Percentiles rank a stretch among this genome's conserved stretches.
These are phyloP conservation scores for Sinosuthora webbiana DNA, from an alignment of 2,113 vertebrate species.

Conservation along the genomic window DNA sequence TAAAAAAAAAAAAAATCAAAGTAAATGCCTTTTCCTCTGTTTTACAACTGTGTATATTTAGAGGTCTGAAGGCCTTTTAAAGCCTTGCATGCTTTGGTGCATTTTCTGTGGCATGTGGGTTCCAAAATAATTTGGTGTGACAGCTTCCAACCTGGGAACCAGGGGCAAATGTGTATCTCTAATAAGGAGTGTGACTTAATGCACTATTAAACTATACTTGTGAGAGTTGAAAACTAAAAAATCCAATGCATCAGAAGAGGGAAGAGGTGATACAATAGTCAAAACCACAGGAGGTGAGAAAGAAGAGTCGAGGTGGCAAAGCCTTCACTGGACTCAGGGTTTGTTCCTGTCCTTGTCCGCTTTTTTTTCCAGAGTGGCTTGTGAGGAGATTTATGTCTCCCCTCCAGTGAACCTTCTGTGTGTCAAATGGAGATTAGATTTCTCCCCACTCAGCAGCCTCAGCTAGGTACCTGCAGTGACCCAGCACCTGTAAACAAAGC, in stretches of 20 bases:
- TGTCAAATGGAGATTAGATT: background rate
- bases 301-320: background rate
- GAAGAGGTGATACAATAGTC: background rate
- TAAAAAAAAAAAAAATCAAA: background rate
- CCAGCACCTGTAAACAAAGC: background rate
- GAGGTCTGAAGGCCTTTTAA: background rate
- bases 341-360: background rate
- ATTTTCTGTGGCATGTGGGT: background rate
- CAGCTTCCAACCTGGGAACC: background rate
- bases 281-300: background rate
- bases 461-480: background rate
- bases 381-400: fast-evolving
- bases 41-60: background rate
- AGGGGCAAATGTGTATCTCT: background rate
- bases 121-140: background rate
- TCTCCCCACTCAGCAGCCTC: background rate
- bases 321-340: background rate
- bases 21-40: background rate
- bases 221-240: background rate
- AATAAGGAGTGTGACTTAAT: background rate
- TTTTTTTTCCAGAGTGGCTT: background rate
- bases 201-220: background rate
- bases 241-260: background rate
- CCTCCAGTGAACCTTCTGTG: background rate
- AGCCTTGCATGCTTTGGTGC: background rate